Evolutionary conservation across 2,888 invertebrate species (phyloP), one percentile per base, ranked within the genome.

Genomic region (Rhagonycha lutea): DNA sequence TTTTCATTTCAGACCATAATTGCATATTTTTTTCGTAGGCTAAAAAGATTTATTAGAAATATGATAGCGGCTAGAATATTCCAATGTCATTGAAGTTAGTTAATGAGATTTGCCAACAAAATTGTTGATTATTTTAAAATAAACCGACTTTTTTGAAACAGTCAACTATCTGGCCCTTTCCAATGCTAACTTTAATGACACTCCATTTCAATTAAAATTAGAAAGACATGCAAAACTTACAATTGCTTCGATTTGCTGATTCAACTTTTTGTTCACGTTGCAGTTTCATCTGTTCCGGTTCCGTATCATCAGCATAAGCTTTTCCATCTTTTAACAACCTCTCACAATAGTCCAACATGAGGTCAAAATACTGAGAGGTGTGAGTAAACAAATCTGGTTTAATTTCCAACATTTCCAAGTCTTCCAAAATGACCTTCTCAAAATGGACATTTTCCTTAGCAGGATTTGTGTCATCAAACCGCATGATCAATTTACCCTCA

Each of bases 391-490:
- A 86, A 87, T 99, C 97, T 0, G 97, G 97, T 84, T 96, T 95
- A 72, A 99, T 94, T 85, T 98, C 93, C 69, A 99, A 87, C 92
- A 98, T 91, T 79, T 93, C 91, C 28, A 99, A 91, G 88, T 99
- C 99, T 86, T 97, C 96, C 72, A 98, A 88, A 83, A 99, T 99
- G 0, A 97, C 98, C 90, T 98, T 93, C 86, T 99, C 99, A 89
- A 98, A 99, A 81, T 99, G 96, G 0, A 94, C 95, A 83, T 97
- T 96, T 86, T 99, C 99, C 86, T 99, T 99, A 12, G 98, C 99
- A 4, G 99, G 99, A 89, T 99, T 99, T 5, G 99, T 99, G 87
- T 99, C 99, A 88, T 99, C 99, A 87, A 99, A 99, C 80, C 99
- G 92, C 98, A 99, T 97, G 78, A 99, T 95, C 0, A 99, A 91